These are phyloP conservation scores for Patiria miniata DNA, from an alignment of 35 echinoderm and acorn worm species.

Conservation along the genomic window DNA sequence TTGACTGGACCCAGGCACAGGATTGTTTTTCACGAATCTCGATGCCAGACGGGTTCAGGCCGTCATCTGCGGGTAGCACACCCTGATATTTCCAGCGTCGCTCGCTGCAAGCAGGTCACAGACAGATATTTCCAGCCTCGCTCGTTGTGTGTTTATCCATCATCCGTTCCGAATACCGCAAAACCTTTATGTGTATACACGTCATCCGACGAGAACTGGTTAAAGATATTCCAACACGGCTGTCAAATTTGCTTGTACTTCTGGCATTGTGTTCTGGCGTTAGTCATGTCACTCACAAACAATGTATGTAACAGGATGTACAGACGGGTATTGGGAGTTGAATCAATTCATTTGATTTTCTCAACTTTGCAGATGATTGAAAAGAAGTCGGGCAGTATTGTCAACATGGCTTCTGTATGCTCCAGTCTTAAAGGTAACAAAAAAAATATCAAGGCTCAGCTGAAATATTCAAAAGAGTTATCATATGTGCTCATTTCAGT, in stretches of 20 bases:
- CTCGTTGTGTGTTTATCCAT: too few relatives aligned
- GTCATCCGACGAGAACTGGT: too few relatives aligned
- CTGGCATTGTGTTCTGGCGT: background rate
- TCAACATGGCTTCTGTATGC: constrained; percentile 86
- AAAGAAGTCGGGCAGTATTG: constrained; percentile 71
- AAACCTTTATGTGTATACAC: too few relatives aligned
- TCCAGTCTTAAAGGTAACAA: constrained; percentile 86
- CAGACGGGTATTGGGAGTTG: background rate
- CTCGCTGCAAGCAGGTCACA: too few relatives aligned
- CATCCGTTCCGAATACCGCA: too few relatives aligned
- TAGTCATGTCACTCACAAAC: background rate
- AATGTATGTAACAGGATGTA: background rate
- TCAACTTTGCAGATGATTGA: constrained; percentile 69
- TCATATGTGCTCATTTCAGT: background rate
- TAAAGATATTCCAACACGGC: background rate
- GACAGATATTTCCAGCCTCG: too few relatives aligned
- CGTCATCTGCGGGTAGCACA: too few relatives aligned
- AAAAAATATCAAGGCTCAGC: background rate
- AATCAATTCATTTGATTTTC: background rate
- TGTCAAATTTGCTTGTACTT: background rate
- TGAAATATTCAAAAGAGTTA: background rate
- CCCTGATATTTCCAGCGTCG: too few relatives aligned
- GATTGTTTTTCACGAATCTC: too few relatives aligned
- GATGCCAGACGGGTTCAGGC: too few relatives aligned
- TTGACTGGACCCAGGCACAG: too few relatives aligned